Percentiles rank a stretch among this genome's conserved stretches.
Conservation (phyloP, 2,113 vertebrate species). For the Zapornia atra region DNA sequence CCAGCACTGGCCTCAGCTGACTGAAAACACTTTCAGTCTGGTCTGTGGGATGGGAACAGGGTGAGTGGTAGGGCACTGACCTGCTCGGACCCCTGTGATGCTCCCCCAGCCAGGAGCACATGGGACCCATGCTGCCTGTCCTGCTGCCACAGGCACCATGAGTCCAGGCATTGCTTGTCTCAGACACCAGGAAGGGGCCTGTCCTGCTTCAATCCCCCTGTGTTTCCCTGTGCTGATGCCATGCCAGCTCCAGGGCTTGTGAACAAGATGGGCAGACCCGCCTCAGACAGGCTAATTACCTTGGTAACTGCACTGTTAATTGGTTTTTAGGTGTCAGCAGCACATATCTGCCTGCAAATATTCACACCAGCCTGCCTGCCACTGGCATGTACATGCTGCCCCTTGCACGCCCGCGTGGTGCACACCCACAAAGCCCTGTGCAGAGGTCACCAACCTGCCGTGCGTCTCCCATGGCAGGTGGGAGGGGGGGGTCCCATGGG, state of each 20-base stretch:
- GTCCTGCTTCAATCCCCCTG: neutral
- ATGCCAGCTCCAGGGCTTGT: accelerated
- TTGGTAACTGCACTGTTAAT: neutral
- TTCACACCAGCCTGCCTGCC: neutral
- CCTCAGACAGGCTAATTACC: neutral
- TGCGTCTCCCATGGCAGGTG: neutral
- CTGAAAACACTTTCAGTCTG: neutral
- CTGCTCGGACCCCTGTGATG: neutral
- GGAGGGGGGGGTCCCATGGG: neutral
- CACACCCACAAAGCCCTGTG: neutral
- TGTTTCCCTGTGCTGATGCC: accelerated
- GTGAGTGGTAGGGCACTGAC: accelerated
- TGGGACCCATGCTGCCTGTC: accelerated
- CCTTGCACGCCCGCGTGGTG: accelerated
- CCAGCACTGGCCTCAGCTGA: neutral
- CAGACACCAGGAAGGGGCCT: neutral
- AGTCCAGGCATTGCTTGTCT: accelerated
- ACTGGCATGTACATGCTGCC: neutral
- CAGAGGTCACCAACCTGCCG: neutral
- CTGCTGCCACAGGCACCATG: neutral
- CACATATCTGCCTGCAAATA: neutral
- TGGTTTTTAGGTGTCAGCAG: neutral
- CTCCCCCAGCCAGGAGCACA: neutral
- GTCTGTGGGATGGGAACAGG: neutral
- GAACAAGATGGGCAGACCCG: neutral